These are phyloP conservation scores for Cynopterus brachyotis DNA, from an alignment of 2,113 vertebrate species.

Conservation along the genomic window DNA sequence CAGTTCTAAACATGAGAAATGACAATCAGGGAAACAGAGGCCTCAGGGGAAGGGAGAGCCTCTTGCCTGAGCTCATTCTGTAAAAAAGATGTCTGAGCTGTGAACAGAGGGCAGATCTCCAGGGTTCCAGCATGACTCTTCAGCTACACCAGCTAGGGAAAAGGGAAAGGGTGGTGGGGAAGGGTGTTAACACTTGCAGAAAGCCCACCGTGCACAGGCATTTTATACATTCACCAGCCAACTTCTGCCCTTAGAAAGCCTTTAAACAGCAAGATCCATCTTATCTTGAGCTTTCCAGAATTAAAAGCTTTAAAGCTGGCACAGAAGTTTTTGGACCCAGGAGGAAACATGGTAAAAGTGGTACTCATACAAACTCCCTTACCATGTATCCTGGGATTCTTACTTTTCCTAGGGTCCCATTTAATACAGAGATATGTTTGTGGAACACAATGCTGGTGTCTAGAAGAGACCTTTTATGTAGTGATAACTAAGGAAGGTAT, in stretches of 20 bases:
- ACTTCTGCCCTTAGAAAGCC: background rate
- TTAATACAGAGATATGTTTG: background rate
- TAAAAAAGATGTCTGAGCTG: background rate
- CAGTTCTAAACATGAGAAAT: background rate
- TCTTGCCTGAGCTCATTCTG: background rate
- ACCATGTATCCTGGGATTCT: background rate
- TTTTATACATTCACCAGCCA: background rate
- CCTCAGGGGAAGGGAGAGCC: background rate
- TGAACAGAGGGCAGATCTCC: background rate
- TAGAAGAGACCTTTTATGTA: background rate
- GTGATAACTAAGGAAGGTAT: background rate
- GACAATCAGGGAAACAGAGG: background rate
- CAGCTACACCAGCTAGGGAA: background rate
- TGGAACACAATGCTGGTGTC: background rate
- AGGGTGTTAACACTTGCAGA: background rate
- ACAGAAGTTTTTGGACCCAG: background rate
- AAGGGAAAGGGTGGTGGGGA: background rate
- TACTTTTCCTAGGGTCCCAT: background rate
- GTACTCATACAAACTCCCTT: background rate
- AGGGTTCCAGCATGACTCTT: background rate
- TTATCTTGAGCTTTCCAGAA: background rate
- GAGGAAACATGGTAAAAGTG: background rate
- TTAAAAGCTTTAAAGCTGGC: background rate
- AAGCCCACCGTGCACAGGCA: background rate
- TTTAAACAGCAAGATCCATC: background rate